Percentiles rank a stretch among this genome's conserved stretches.
Conservation (phyloP, 2,113 vertebrate genomes). For the Taurulus bubalis region DNA sequence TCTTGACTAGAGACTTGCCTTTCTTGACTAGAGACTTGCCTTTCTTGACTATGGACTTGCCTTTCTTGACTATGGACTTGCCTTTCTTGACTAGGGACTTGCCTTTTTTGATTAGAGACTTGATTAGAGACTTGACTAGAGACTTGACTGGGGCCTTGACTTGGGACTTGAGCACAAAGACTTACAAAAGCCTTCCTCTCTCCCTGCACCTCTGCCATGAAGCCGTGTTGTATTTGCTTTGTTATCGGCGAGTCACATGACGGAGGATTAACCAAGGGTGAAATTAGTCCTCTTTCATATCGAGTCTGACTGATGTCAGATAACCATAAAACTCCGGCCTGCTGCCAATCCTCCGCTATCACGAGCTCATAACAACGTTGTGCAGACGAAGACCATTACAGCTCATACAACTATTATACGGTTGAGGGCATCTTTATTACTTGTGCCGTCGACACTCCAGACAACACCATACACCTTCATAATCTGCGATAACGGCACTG, state of each 20-base stretch:
- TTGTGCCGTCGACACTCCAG: not conserved
- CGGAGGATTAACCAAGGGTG: conserved; percentile 24
- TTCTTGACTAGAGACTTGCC: not conserved
- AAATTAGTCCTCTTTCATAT: not conserved
- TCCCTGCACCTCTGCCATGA: not conserved
- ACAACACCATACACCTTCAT: not conserved
- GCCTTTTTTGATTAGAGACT: not conserved
- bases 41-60: not conserved
- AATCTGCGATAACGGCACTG: not conserved
- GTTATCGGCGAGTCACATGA: conserved; percentile 4
- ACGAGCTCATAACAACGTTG: not conserved
- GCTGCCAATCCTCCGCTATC: not conserved
- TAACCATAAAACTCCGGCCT: conserved; percentile 11
- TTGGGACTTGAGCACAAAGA: not conserved
- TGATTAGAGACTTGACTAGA: not conserved
- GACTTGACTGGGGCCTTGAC: no score
- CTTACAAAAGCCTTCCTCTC: not conserved
- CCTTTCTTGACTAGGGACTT: no score
- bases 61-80: no score
- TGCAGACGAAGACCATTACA: not conserved
- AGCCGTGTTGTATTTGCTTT: not conserved
- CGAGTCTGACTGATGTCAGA: conserved; percentile 1
- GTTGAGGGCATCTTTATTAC: conserved; percentile 26
- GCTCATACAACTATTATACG: conserved; percentile 37
- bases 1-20: not conserved